Evolutionary conservation across 1,140 invertebrate species (phyloP).

Genomic region (Nylanderia fulva): DNA sequence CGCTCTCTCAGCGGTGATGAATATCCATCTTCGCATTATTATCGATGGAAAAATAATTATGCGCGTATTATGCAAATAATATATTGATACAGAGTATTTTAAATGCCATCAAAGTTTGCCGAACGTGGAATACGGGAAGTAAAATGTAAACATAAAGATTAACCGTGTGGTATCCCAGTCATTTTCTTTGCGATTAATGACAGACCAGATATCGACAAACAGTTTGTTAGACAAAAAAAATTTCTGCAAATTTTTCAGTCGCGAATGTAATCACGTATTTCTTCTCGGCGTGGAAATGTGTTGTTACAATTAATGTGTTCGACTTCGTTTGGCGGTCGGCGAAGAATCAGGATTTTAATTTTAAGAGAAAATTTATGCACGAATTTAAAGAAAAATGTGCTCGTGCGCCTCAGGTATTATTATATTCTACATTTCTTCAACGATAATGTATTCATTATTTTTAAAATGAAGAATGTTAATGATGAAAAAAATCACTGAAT

Average conservation of each 20-base stretch:
- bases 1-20: slow-evolving; percentile 12
- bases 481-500: neutral
- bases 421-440: slow-evolving; percentile 1
- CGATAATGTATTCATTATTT: slow-evolving; percentile 38
- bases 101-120: slow-evolving; percentile 31
- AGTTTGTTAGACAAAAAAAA: slow-evolving; percentile 12
- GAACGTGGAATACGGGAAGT: neutral
- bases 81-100: slow-evolving; percentile 11
- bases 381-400: neutral
- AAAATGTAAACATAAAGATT: slow-evolving; percentile 15
- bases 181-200: neutral
- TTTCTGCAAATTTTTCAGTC: neutral
- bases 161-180: neutral
- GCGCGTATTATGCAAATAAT: slow-evolving; percentile 38
- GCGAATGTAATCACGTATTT: neutral
- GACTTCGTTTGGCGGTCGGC: neutral
- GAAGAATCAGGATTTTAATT: neutral
- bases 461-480: neutral
- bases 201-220: neutral
- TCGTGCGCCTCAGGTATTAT: neutral
- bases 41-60: slow-evolving; percentile 51
- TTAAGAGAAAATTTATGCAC: neutral
- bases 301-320: neutral
- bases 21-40: slow-evolving; percentile 16
- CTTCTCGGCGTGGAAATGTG: neutral